phyloP scores from a whole-genome alignment of 2,797 vertebrate species.

The Rhinichthys osculus region DNA sequence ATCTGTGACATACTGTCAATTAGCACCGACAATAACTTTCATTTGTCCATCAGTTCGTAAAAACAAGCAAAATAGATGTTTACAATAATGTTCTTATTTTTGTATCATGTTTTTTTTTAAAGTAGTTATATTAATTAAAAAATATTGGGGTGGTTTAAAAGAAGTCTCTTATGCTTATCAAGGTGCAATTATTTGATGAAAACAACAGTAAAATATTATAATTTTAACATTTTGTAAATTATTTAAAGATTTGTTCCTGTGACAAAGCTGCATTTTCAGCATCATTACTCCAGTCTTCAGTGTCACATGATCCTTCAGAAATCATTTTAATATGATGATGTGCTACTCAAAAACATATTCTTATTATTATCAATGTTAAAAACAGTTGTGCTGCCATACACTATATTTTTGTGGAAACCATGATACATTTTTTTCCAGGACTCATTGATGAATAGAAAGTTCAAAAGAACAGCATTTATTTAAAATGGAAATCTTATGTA shows the following conservation, averaged over 20 bases:
- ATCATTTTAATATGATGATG: neutral
- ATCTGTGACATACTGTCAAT: neutral
- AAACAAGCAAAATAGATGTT: neutral
- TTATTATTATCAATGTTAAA: neutral
- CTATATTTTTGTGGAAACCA: neutral
- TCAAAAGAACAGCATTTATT: neutral
- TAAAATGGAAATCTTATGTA: no score
- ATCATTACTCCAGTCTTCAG: neutral
- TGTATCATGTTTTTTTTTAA: neutral
- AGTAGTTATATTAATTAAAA: neutral
- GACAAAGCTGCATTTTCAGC: neutral
- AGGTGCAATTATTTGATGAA: neutral
- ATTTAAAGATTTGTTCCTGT: neutral
- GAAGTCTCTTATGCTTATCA: neutral
- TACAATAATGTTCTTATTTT: conserved; percentile 3
- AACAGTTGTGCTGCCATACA: neutral
- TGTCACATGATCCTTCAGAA: neutral
- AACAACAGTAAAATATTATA: no score
- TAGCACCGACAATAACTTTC: neutral
- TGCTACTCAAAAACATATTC: neutral
- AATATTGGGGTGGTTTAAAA: neutral
- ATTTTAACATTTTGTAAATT: neutral
- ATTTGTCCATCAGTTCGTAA: neutral
- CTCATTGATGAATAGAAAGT: neutral
- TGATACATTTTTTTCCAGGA: neutral